Evolutionary conservation across 2,797 vertebrate species (phyloP).

Genomic region (Oreonectes daqikongensis): DNA sequence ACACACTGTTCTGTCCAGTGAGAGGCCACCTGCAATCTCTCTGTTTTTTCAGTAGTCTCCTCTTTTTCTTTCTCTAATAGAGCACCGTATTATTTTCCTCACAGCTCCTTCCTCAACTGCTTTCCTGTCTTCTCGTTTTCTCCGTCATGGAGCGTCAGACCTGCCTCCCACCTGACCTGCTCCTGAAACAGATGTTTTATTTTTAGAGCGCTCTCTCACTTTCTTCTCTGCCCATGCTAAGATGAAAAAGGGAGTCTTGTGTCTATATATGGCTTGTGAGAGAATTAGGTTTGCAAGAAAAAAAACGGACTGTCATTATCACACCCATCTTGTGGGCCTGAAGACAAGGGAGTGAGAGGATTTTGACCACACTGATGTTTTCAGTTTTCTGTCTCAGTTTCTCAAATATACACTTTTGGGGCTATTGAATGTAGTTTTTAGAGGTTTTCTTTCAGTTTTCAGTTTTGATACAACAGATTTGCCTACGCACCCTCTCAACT

Average conservation of each 20-base stretch:
- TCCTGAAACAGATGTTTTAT: constrained; percentile 78
- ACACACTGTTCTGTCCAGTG: background rate
- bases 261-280: constrained; percentile 64
- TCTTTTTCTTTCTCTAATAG: constrained; percentile 20
- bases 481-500: constrained; percentile 4
- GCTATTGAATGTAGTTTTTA: background rate
- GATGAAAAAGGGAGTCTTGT: constrained; percentile 61
- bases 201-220: constrained; percentile 74
- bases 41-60: constrained; percentile 29
- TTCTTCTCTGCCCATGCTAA: constrained; percentile 60
- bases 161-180: constrained; percentile 73
- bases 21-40: background rate
- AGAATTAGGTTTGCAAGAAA: constrained; percentile 59
- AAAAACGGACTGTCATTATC: constrained; percentile 46
- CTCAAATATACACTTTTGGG: constrained; percentile 6
- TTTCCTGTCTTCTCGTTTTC: constrained; percentile 58
- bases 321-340: constrained; percentile 38
- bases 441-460: background rate
- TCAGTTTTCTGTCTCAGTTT: constrained; percentile 6
- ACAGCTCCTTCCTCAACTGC: constrained; percentile 24
- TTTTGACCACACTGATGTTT: constrained; percentile 21
- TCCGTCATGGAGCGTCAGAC: constrained; percentile 59
- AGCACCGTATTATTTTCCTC: constrained; percentile 24
- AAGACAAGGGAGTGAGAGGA: constrained; percentile 30
- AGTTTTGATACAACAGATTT: background rate